These are phyloP conservation scores for Actinostola sp. DNA, from an alignment of 92 coral and sea anemone genomes.

Conservation along the genomic window DNA sequence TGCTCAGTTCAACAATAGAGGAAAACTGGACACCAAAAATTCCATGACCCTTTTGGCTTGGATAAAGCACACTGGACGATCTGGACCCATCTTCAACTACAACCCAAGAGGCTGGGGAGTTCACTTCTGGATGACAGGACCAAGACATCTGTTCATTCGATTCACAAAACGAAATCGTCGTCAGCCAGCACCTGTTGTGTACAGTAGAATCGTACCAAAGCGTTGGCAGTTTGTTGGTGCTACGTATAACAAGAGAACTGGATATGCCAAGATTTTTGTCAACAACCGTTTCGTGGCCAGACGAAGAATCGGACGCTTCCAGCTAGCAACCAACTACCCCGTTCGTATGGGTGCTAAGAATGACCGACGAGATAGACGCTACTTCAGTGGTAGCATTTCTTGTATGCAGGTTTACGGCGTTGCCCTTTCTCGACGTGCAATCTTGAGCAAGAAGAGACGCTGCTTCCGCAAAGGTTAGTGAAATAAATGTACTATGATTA, in stretches of 20 bases:
- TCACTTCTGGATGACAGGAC: too few relatives aligned
- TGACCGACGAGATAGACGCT: constrained; percentile 47
- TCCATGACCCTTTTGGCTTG: constrained; percentile 67
- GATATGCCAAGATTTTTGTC: constrained; percentile 59
- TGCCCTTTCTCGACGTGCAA: constrained; percentile 58
- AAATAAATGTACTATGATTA: too few relatives aligned
- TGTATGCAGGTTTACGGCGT: constrained; percentile 70
- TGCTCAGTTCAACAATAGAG: constrained; percentile 65
- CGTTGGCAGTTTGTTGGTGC: constrained; percentile 68
- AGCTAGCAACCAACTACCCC: constrained; percentile 67
- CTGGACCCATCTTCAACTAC: constrained; percentile 72
- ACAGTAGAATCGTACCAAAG: constrained; percentile 31
- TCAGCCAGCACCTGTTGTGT: constrained; percentile 29
- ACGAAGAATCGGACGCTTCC: constrained; percentile 55
- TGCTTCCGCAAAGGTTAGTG: constrained; percentile 28
- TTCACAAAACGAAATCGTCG: constrained; percentile 53
- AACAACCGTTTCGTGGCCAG: constrained; percentile 42
- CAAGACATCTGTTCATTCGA: too few relatives aligned
- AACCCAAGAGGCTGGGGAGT: constrained; percentile 69
- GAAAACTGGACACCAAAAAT: constrained; percentile 53
- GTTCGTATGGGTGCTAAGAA: constrained; percentile 64
- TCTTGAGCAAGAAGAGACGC: constrained; percentile 41
- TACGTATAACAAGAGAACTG: constrained; percentile 64
- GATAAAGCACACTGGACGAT: constrained; percentile 49
- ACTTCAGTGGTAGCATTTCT: constrained; percentile 68